A percentile compares a stretch with the other conserved stretches of the same genome.
phyloP scores from a whole-genome alignment of 2,888 invertebrate genomes.

The Plagodis pulveraria region DNA sequence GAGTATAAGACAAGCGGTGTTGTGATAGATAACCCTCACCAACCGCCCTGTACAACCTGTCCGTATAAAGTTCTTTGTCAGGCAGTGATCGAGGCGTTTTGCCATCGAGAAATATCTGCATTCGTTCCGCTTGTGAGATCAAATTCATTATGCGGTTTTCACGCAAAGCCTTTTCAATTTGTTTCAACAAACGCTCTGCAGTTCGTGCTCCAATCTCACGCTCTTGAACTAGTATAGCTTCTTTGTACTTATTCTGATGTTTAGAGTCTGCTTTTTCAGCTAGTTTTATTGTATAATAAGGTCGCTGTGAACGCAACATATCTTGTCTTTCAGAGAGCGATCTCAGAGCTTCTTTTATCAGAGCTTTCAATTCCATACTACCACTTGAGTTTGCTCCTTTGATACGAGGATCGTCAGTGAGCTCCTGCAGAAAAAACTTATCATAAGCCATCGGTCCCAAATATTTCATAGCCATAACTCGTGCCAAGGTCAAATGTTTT shows the following conservation, averaged over 20 bases:
- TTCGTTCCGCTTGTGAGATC: conserved; percentile 73
- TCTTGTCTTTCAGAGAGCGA: conserved; percentile 73
- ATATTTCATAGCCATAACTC: conserved; percentile 79
- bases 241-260: conserved; percentile 69
- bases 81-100: conserved; percentile 73
- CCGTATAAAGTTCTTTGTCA: conserved; percentile 71
- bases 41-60: conserved; percentile 71
- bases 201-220: conserved; percentile 70
- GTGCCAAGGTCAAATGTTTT: conserved; percentile 64
- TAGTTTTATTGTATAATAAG: conserved; percentile 74
- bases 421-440: conserved; percentile 72
- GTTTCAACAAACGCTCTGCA: conserved; percentile 64
- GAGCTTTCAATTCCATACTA: conserved; percentile 53
- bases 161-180: conserved; percentile 67
- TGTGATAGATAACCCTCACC: conserved; percentile 74
- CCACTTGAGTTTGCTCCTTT: conserved; percentile 70
- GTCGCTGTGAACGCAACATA: conserved; percentile 74
- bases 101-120: conserved; percentile 73
- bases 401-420: conserved; percentile 64
- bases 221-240: conserved; percentile 63
- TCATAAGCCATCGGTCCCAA: conserved; percentile 80
- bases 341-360: conserved; percentile 64
- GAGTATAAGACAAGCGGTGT: conserved; percentile 72
- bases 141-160: conserved; percentile 68
- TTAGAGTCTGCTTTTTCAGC: conserved; percentile 74